Evolutionary conservation across 2,888 invertebrate genomes (phyloP), one percentile per base, ranked within the genome.

Genomic region (Nebria brevicollis): DNA sequence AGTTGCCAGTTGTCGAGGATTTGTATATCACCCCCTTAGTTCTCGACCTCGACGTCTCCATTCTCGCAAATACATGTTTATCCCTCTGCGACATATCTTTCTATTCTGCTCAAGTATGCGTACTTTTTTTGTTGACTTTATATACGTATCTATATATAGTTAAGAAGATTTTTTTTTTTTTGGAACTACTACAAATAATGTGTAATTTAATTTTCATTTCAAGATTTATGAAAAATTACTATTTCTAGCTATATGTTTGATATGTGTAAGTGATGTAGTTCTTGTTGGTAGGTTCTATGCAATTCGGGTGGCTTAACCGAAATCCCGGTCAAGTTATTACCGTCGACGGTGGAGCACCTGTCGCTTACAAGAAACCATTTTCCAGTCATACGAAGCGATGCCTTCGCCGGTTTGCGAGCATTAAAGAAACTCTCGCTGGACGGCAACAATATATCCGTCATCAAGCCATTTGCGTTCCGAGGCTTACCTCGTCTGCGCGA

Each of bases 311-410:
- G 94, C 82, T 90, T 96, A 85, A 93, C 93, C 83, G 95, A 95
- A 86, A 95, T 96, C 84, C 96, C 96, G 74, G 91, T 94, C 81
- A 91, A 92, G 83, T 92, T 93, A 84, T 91, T 97, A 85, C 95
- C 96, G 26, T 88, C 93, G 34, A 93, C 94, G 79, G 95, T 97
- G 85, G 95, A 95, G 88, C 96, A 97, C 88, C 91, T 97, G 83
- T 95, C 97, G 1, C 89, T 97, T 84, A 95, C 96, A 68, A 94
- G 96, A 87, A 97, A 97, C 89, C 93, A 95, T 88, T 94, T 97
- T 86, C 94, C 94, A 80, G 90, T 94, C 85, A 94, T 96, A 86
- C 94, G 94, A 85, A 94, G 94, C 83, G 96, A 96, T 87, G 95
- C 96, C 5, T 96, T 96, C 88, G 92, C 93, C 54, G 95, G 95